Evolutionary conservation across 2,888 invertebrate genomes (phyloP), one percentile per base, ranked within the genome.

Genomic region (Helicoverpa assulta): DNA sequence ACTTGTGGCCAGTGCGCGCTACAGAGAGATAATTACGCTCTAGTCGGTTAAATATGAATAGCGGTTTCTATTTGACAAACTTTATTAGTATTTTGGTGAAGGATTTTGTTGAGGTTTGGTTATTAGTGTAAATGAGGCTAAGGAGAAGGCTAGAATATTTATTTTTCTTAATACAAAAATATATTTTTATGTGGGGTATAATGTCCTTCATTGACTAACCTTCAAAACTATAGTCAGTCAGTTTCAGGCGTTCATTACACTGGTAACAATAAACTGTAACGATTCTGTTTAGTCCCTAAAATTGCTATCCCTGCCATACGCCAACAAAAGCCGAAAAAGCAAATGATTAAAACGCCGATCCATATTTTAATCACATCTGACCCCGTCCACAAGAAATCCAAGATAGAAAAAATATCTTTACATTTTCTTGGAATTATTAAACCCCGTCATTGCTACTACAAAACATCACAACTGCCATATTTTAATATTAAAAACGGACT

Each of bases 31-130:
- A 81, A 82, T 82, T 78, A 75, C 72, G 67, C 62, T 74, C 60
- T 70, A 67, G 67, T 71, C 52, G 69, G 78, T 77, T 81, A 73
- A 78, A 82, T 80, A 71, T 78, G 70, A 73, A 82, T 53, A 66
- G 78, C 65, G 58, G 72, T 67, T 54, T 54, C 21, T 52, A 72
- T 75, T 65, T 67, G 51, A 40, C 43, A 51, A 19, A 64, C 43
- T 63, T 64, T 19, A 26, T 16, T 54, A 78, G 26, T 66, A 54
- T 70, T 70, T 78, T 52, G 33, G n/a, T 53, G 26, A 50, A 54
- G 40, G 12, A 40, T 16, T 33, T 37, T 72, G 64, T 59, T 63
- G 56, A 19, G n/a, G 59, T 59, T 40, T 43, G 37, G 8, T 8
- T 77, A 68, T 62, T 54, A 5, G 6, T 10, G 54, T 14, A 7